phyloP scores from a whole-genome alignment of 1,140 invertebrate species.

The Drosophila ercepeae region DNA sequence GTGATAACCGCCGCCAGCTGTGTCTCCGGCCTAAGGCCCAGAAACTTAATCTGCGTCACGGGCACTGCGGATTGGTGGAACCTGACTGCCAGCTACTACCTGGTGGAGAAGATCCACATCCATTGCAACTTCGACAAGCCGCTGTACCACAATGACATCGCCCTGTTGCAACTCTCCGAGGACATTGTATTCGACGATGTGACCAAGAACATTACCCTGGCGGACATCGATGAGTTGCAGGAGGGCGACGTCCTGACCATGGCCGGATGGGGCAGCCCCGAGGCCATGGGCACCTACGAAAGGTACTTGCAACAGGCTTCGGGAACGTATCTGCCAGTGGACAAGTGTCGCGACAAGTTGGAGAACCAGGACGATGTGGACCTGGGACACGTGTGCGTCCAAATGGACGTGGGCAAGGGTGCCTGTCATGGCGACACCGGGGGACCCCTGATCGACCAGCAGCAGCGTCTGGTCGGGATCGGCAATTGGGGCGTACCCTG shows the following conservation, averaged over 20 bases:
- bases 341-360: constrained; percentile 34
- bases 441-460: constrained; percentile 60
- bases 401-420: constrained; percentile 85
- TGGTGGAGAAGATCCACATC: constrained; percentile 52
- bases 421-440: constrained; percentile 72
- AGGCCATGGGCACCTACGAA: constrained; percentile 35
- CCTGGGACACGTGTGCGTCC: constrained; percentile 86
- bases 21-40: constrained; percentile 53
- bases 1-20: constrained; percentile 84
- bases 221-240: constrained; percentile 61
- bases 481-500: constrained; percentile 86
- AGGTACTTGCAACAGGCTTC: constrained; percentile 49
- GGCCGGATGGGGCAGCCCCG: constrained; percentile 85
- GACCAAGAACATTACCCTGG: constrained; percentile 77
- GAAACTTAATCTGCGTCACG: constrained; percentile 39
- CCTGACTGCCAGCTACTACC: constrained; percentile 21
- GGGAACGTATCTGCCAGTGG: constrained; percentile 48
- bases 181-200: constrained; percentile 81
- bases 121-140: constrained; percentile 81
- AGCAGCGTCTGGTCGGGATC: constrained; percentile 62
- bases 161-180: constrained; percentile 80
- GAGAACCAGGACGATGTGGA: constrained; percentile 58
- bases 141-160: constrained; percentile 85
- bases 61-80: constrained; percentile 57
- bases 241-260: constrained; percentile 74